Base-by-base conservation (phyloP, 2,113 vertebrate genomes). In the Chloropsis hardwickii region DNA sequence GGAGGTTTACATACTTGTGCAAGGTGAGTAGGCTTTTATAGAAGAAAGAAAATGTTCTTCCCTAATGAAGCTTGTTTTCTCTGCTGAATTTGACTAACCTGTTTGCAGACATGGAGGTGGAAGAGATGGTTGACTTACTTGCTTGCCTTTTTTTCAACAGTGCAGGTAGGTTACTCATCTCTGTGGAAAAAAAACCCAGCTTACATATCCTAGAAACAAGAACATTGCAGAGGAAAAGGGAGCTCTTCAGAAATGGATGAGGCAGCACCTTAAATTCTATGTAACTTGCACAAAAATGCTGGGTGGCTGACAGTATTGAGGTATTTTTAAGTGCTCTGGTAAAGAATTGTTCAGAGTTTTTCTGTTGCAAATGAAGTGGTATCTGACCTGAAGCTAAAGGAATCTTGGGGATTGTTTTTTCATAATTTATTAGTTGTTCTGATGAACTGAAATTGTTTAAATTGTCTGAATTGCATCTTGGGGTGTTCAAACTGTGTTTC, bases 1-100 rank as follows among this genome's bases (percentile, higher is more conserved):
- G 27, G 13, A 45, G 29, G 37, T n/a, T 76, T 84, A 2, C 21
- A 4, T 12, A 23, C 22, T 50, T 5, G 1, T 1, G 3, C 2
- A 50, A 65, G 21, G 31, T 28, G 14, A 70, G 44, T 37, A 18
- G 20, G 51, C 42, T 69, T 79, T 61, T 53, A 27, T 2, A 21
- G 25, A 77, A 54, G 11, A 70, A 62, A 64, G 14, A 47, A 44
- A 74, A 64, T 12, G 20, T 76, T 17, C 6, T 92, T 93, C 50
- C 20, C 21, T 65, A 14, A 8, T 28, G 20, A 61, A 86, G 37
- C 8, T 51, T 53, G 4, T n/a, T 79, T 16, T 66, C 5, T 65
- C 42, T 72, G 20, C 23, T 70, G 54, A 51, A 40, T 93, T 85
- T 66, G 16, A 77, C 42, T 61, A 44, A 53, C 0, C 1, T 70